Evolutionary conservation across 2,113 vertebrate species (phyloP), one percentile per base, ranked within the genome.

Genomic region (Cyrtonyx montezumae): DNA sequence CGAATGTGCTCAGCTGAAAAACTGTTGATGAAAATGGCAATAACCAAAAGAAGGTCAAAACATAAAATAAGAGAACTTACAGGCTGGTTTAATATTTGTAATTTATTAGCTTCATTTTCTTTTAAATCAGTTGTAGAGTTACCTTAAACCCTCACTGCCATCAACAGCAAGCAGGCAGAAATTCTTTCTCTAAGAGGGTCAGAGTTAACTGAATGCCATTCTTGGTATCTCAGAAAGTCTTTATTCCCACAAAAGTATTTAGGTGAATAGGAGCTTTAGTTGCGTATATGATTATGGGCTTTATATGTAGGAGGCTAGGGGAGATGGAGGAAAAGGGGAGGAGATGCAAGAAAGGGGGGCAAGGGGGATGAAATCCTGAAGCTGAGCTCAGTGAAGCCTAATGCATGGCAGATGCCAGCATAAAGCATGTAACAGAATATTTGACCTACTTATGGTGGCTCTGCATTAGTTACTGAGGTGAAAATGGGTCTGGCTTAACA

Each of bases 21-120:
- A 67, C 45, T 74, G 74, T 70, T 76, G 84, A 91, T 67, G 55
- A 46, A 79, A 95, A 93, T 85, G 55, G 71, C 76, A 91, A 94
- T 89, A 87, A 91, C 73, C 59, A 78, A 92, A 95, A 95, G 94
- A 94, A 94, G 84, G 91, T 91, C 84, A 91, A 95, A 95, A 89
- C 56, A 88, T 71, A 65, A 94, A 88, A 79, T 45, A 69, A 56
- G 66, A 73, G 36, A 80, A 78, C 16, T 71, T 68, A 48, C 25
- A 68, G 61, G 23, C 65, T 84, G 26, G 25, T 88, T 67, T 80
- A 83, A 83, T 85, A 34, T 2, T 2, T 48, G 17, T 59, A 83
- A 88, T 88, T 94, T 91, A 94, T 78, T 78, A 37, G 26, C 40
- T 91, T 77, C 51, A 75, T 94, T 92, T 94, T 91, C 79, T 91